phyloP scores from a whole-genome alignment of 2,888 invertebrate genomes.

The Heliconius hortense region DNA sequence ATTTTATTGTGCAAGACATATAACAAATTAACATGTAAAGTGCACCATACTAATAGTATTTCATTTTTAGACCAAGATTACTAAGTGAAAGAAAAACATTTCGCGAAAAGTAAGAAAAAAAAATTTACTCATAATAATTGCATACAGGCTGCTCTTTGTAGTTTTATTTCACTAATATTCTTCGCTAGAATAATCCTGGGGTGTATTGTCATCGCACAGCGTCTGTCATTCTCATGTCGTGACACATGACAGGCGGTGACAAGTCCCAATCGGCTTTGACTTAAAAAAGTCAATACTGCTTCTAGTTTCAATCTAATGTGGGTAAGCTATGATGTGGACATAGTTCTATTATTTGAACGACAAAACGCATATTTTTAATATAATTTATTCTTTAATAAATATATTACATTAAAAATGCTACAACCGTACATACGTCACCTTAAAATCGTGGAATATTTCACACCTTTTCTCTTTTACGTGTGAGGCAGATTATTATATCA shows the following conservation, averaged over 20 bases:
- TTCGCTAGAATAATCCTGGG: constrained; percentile 39
- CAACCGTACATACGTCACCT: too few species aligned
- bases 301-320: constrained; percentile 18
- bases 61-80: too few species aligned
- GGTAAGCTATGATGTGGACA: neutral
- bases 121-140: neutral
- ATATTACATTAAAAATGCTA: neutral
- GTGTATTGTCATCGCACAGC: constrained; percentile 44
- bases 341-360: neutral
- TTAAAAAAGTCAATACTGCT: constrained; percentile 42
- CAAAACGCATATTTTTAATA: neutral
- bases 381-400: neutral
- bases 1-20: too few species aligned
- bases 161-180: constrained; percentile 34
- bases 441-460: too few species aligned
- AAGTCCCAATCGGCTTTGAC: constrained; percentile 67
- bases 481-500: too few species aligned
- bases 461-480: too few species aligned
- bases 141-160: constrained; percentile 5
- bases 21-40: too few species aligned
- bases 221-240: constrained; percentile 70
- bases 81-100: too few species aligned
- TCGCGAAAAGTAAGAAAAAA: neutral
- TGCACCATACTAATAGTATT: too few species aligned
- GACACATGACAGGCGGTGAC: constrained; percentile 62